Percentiles rank a stretch among this genome's conserved stretches.
These are phyloP conservation scores for Torymus auratus DNA, from an alignment of 2,888 invertebrate genomes.

Conservation along the genomic window DNA sequence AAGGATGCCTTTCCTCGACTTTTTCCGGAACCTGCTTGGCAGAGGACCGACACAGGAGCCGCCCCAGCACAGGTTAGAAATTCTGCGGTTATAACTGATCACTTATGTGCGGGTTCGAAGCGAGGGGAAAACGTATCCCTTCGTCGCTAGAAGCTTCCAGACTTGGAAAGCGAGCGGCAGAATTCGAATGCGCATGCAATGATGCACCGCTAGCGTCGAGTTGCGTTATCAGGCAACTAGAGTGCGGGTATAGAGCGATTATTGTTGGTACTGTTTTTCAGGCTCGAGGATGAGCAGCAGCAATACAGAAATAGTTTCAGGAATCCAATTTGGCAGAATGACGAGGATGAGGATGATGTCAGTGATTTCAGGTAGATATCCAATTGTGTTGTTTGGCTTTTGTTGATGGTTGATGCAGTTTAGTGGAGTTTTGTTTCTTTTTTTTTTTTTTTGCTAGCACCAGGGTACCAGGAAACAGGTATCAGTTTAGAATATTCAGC, in stretches of 20 bases:
- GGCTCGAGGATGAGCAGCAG: conserved; percentile 58
- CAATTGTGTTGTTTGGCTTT: not conserved
- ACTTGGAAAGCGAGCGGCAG: too few relatives aligned
- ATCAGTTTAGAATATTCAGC: conserved; percentile 79
- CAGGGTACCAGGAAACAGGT: conserved; percentile 39
- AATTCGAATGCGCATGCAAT: too few relatives aligned
- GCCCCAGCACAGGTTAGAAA: conserved; percentile 63
- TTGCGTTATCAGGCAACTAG: too few relatives aligned
- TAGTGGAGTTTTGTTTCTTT: conserved; percentile 8
- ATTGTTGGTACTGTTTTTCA: conserved; percentile 19
- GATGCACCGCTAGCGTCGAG: too few relatives aligned
- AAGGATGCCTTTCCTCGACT: conserved; percentile 67
- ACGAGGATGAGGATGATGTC: conserved; percentile 70
- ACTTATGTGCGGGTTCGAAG: too few relatives aligned
- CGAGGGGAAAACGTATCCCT: too few relatives aligned
- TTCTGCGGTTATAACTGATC: not conserved
- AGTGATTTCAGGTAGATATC: conserved; percentile 68
- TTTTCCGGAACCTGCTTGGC: conserved; percentile 67
- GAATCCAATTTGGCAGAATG: conserved; percentile 73
- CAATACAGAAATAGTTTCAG: conserved; percentile 67
- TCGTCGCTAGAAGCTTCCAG: too few relatives aligned
- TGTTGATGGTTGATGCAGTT: conserved; percentile 5
- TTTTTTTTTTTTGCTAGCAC: not conserved
- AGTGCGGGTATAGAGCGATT: too few relatives aligned
- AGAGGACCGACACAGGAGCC: conserved; percentile 59